Percentiles rank a stretch among this genome's conserved stretches.
Conservation (phyloP, 2,888 invertebrate genomes). For the Pecten maximus region DNA sequence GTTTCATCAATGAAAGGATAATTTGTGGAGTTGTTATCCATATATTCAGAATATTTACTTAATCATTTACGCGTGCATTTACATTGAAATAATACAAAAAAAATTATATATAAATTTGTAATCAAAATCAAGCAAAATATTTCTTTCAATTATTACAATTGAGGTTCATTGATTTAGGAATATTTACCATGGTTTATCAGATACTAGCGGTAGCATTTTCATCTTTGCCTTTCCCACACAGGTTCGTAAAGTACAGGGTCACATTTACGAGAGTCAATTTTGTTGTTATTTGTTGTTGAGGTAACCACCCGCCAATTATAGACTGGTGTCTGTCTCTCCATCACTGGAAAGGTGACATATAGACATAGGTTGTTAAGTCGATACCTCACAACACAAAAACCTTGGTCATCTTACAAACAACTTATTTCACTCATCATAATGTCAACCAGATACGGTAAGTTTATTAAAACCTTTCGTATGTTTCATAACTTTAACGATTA, state of each 20-base stretch:
- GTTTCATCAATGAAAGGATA: no score
- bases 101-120: no score
- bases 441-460: not conserved
- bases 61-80: no score
- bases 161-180: no score
- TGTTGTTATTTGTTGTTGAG: conserved; percentile 3
- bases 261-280: conserved; percentile 9
- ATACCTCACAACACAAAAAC: not conserved
- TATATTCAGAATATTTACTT: no score
- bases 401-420: not conserved
- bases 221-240: not conserved
- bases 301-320: not conserved
- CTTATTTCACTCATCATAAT: not conserved
- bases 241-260: not conserved
- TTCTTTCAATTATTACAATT: no score
- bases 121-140: no score
- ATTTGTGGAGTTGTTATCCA: no score
- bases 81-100: no score
- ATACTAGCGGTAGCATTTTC: not conserved
- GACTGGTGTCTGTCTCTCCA: conserved; percentile 3
- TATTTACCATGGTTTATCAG: no score
- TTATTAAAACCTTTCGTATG: not conserved
- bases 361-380: not conserved
- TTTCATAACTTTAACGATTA: not conserved
- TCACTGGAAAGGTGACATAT: not conserved